These are phyloP conservation scores for Montipora sp. DNA, from an alignment of 64 coral and sea anemone genomes.

Conservation along the genomic window DNA sequence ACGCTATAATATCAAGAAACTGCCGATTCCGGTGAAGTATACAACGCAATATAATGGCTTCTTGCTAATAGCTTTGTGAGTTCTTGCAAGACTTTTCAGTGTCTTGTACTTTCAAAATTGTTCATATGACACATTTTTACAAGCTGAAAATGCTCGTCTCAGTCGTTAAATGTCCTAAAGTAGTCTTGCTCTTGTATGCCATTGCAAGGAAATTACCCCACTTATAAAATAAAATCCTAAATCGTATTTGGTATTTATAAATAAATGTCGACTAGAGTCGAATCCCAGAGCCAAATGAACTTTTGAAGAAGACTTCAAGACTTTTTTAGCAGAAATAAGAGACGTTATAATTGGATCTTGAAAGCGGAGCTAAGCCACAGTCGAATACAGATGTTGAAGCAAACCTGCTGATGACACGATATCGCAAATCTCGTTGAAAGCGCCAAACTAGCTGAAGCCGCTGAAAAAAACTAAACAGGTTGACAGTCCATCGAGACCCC, in stretches of 20 bases:
- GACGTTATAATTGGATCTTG: constrained; percentile 35
- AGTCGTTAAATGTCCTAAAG: neutral
- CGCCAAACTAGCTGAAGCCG: neutral
- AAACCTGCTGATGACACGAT: neutral
- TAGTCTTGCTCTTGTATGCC: neutral
- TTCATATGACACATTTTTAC: neutral
- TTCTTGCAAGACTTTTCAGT: neutral
- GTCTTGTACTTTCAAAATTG: neutral
- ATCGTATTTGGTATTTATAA: neutral
- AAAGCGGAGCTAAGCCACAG: constrained; percentile 12
- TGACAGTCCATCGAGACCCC: neutral
- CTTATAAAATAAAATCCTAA: neutral
- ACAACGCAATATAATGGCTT: neutral
- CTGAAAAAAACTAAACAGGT: neutral
- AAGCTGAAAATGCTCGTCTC: neutral
- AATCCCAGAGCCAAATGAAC: neutral
- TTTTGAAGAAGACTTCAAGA: neutral
- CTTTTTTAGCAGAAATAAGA: constrained; percentile 15
- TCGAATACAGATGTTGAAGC: constrained; percentile 36
- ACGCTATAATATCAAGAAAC: constrained; percentile 2
- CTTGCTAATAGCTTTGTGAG: neutral
- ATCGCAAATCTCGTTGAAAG: constrained; percentile 25
- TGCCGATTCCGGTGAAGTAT: constrained; percentile 12
- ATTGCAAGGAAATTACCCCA: constrained; percentile 21
- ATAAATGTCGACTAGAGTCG: neutral